These are phyloP conservation scores for Cyanistes caeruleus DNA, from an alignment of 2,113 vertebrate genomes.

Conservation along the genomic window DNA sequence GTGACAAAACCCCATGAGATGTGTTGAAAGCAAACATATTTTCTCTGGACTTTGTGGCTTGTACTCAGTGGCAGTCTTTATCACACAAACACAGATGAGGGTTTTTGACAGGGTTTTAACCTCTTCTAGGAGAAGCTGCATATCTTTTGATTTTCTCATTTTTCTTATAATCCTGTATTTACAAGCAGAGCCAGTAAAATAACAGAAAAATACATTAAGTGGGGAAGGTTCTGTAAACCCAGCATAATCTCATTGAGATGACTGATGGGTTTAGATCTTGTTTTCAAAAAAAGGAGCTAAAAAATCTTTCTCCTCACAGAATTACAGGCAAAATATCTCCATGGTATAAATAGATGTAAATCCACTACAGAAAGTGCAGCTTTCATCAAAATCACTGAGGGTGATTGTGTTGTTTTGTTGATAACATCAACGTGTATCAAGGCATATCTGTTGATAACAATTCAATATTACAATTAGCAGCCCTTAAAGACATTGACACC, in stretches of 20 bases:
- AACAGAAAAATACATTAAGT: not conserved
- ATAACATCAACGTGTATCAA: not conserved
- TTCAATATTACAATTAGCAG: not conserved
- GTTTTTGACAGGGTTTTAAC: constrained; percentile 25
- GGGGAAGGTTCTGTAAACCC: not conserved
- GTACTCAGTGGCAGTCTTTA: not conserved
- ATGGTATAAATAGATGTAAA: not conserved
- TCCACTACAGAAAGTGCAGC: not conserved
- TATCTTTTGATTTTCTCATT: not conserved
- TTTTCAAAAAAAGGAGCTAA: not conserved
- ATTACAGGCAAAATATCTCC: not conserved
- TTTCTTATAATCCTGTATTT: constrained; percentile 20
- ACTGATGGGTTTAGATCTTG: not conserved
- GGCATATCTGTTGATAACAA: not conserved
- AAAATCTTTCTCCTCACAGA: not conserved
- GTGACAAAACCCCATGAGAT: not conserved
- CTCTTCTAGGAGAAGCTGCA: not conserved
- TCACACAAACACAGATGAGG: constrained; percentile 18
- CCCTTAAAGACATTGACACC: not conserved
- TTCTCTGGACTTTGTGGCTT: not conserved
- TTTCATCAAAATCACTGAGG: not conserved
- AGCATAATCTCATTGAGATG: not conserved
- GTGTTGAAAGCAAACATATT: not conserved
- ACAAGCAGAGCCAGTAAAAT: not conserved
- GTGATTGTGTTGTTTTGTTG: not conserved